Conservation (phyloP, 2,888 invertebrate genomes). For the Acanthosoma haemorrhoidale region DNA sequence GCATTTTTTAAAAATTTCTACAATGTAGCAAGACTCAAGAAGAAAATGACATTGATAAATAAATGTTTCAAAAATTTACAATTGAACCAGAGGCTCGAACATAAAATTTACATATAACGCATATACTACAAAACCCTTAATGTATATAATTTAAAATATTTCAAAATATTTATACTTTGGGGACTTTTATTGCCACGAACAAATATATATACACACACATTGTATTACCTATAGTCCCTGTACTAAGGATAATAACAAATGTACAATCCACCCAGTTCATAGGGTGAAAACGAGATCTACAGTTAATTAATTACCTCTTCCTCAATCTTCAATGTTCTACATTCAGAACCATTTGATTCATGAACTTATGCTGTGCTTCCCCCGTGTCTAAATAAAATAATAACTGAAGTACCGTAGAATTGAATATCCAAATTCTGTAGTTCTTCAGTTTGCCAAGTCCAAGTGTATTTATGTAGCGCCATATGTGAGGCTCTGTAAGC, state of each 20-base stretch:
- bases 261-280: too few relatives aligned
- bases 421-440: too few relatives aligned
- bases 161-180: background rate
- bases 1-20: background rate
- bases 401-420: too few relatives aligned
- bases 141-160: slow-evolving; percentile 16
- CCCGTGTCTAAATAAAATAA: too few relatives aligned
- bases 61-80: background rate
- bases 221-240: background rate
- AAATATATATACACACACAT: slow-evolving; percentile 1
- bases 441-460: too few relatives aligned
- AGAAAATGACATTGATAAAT: background rate
- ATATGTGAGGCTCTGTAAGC: too few relatives aligned
- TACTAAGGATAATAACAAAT: background rate
- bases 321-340: too few relatives aligned
- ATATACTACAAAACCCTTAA: slow-evolving; percentile 25
- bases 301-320: too few relatives aligned
- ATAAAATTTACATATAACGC: slow-evolving; percentile 25
- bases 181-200: slow-evolving; percentile 24
- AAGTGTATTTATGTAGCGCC: too few relatives aligned
- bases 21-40: background rate
- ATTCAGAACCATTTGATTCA: too few relatives aligned
- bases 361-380: too few relatives aligned
- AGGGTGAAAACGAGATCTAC: too few relatives aligned
- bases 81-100: slow-evolving; percentile 3